A percentile compares a stretch with the other conserved stretches of the same genome.
These are phyloP conservation scores for Brachyopa scutellaris DNA, from an alignment of 2,888 invertebrate genomes.

Conservation along the genomic window DNA sequence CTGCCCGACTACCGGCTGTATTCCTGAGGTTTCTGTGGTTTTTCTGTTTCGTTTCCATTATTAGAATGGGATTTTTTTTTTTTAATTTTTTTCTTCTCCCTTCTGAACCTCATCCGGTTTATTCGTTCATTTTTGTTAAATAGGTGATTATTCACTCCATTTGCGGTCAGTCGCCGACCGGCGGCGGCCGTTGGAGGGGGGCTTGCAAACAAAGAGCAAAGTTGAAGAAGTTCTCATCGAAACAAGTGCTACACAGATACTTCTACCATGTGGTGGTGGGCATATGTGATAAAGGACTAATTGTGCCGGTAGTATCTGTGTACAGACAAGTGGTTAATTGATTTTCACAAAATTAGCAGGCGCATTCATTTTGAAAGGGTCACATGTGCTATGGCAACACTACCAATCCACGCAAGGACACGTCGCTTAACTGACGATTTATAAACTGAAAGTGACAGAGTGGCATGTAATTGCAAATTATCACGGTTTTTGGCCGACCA, in stretches of 20 bases:
- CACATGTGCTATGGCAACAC: too few relatives aligned
- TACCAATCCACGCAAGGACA: too few relatives aligned
- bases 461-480: constrained; percentile 64
- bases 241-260: constrained; percentile 19
- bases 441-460: constrained; percentile 64
- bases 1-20: constrained; percentile 49
- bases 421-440: constrained; percentile 49
- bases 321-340: constrained; percentile 56
- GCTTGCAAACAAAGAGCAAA: constrained; percentile 5
- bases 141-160: constrained; percentile 64
- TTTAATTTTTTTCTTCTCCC: background rate
- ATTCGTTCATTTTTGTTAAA: constrained; percentile 43
- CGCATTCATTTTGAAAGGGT: constrained; percentile 37
- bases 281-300: constrained; percentile 37
- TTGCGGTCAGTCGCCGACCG: constrained; percentile 48
- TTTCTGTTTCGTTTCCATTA: constrained; percentile 39
- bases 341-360: constrained; percentile 41
- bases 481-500: constrained; percentile 14
- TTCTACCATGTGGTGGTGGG: background rate
- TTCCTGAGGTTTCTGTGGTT: constrained; percentile 62
- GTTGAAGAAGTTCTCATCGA: constrained; percentile 54
- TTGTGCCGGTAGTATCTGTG: background rate
- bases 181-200: too few relatives aligned
- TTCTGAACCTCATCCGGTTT: background rate
- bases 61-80: constrained; percentile 13